Evolutionary conservation across 2,113 vertebrate species (phyloP).

Genomic region (Rhabdomys dilectus): DNA sequence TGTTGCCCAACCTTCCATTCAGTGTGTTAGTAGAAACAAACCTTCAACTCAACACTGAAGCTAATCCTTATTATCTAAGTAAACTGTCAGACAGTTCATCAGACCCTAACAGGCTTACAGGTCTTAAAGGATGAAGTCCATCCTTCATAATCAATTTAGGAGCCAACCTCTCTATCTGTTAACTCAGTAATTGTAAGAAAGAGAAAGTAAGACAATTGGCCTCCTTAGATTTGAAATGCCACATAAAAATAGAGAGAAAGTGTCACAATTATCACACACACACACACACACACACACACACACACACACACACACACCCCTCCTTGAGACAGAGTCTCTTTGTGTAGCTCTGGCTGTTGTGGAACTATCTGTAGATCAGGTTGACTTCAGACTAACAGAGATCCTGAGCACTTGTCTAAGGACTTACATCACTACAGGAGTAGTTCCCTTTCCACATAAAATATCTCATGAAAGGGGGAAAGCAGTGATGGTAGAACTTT

Average conservation of each 20-base stretch:
- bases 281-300: too few relatives aligned
- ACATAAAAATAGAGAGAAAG: neutral
- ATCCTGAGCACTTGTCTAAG: neutral
- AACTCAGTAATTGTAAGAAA: neutral
- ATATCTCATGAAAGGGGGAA: neutral
- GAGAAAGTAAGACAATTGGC: neutral
- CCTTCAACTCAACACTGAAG: neutral
- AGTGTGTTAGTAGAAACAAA: neutral
- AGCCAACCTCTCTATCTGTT: neutral
- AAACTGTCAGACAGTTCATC: too few relatives aligned
- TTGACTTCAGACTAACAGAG: neutral
- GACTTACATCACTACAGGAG: neutral
- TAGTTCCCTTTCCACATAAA: neutral
- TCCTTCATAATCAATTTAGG: neutral
- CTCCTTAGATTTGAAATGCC: neutral
- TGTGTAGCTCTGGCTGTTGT: neutral
- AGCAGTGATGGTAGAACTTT: neutral
- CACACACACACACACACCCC: neutral
- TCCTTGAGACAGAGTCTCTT: neutral
- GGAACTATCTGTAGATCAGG: neutral
- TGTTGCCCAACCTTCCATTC: neutral
- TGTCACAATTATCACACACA: too few relatives aligned
- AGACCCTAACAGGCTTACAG: neutral
- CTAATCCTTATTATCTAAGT: neutral
- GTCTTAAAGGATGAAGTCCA: neutral